Conservation (phyloP, 1,140 invertebrate genomes). For the Drosophila nannoptera region DNA sequence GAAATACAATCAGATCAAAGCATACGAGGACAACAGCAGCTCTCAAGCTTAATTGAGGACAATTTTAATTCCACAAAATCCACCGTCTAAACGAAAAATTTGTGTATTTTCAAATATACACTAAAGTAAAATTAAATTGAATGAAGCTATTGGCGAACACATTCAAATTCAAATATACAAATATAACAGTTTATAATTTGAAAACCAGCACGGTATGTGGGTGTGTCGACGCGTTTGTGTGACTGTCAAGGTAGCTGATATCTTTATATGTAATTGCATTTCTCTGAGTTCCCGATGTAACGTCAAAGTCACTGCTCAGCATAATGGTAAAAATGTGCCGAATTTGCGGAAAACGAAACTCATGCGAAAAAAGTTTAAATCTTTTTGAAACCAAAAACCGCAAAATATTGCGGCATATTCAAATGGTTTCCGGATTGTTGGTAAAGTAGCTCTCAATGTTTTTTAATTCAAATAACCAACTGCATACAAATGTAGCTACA, state of each 20-base stretch:
- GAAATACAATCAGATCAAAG: constrained; percentile 52
- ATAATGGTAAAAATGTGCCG: constrained; percentile 51
- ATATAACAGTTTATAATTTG: not conserved
- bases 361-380: constrained; percentile 38
- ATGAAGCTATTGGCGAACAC: not conserved
- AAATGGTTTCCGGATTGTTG: constrained; percentile 44
- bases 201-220: not conserved
- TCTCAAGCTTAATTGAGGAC: constrained; percentile 49
- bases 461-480: not conserved
- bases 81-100: not conserved
- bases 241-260: constrained; percentile 35
- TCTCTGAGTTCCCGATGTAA: constrained; percentile 22
- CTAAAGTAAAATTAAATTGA: not conserved
- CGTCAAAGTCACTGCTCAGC: constrained; percentile 9
- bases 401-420: constrained; percentile 40
- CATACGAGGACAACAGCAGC: constrained; percentile 61
- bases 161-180: not conserved
- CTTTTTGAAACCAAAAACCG: constrained; percentile 43
- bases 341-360: constrained; percentile 43
- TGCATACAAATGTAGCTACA: constrained; percentile 26
- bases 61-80: constrained; percentile 7
- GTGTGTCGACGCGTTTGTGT: constrained; percentile 16
- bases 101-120: not conserved
- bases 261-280: constrained; percentile 19
- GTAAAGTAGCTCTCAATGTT: constrained; percentile 16